Conservation (phyloP, 2,888 invertebrate species). For the Thysanoteuthis rhombus region DNA sequence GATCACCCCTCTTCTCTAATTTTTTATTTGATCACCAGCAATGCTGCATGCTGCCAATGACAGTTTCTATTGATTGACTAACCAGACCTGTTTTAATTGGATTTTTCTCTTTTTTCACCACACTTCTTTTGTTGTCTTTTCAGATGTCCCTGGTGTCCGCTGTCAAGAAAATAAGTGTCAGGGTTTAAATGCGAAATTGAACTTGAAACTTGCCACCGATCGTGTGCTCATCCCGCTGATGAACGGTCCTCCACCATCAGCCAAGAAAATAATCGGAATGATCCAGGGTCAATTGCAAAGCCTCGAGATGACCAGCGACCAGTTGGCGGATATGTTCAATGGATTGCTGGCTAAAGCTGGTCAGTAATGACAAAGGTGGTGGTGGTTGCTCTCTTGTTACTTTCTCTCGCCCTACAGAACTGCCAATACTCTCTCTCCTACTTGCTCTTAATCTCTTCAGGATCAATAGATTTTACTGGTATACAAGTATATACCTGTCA, state of each 20-base stretch:
- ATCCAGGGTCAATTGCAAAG: neutral
- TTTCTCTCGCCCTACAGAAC: neutral
- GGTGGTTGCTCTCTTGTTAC: neutral
- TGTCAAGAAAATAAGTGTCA: neutral
- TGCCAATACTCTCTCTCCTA: neutral
- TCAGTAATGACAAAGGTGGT: constrained; percentile 20
- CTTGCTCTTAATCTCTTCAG: neutral
- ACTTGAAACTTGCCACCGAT: constrained; percentile 1
- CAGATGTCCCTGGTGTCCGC: constrained; percentile 18
- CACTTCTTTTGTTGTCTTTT: neutral
- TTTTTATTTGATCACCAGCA: too few relatives aligned
- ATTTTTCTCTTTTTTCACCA: neutral
- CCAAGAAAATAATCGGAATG: neutral
- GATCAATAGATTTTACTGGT: too few relatives aligned
- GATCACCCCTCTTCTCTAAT: too few relatives aligned
- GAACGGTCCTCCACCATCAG: neutral
- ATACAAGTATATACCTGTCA: too few relatives aligned
- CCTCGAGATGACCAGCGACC: neutral
- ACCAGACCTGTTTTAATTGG: too few relatives aligned
- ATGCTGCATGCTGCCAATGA: too few relatives aligned
- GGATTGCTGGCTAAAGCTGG: constrained; percentile 26
- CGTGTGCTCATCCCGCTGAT: neutral
- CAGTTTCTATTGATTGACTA: too few relatives aligned
- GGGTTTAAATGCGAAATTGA: constrained; percentile 25
- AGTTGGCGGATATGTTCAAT: constrained; percentile 1